Conservation (phyloP, 1,140 invertebrate species). For the Metaphire vulgaris region DNA sequence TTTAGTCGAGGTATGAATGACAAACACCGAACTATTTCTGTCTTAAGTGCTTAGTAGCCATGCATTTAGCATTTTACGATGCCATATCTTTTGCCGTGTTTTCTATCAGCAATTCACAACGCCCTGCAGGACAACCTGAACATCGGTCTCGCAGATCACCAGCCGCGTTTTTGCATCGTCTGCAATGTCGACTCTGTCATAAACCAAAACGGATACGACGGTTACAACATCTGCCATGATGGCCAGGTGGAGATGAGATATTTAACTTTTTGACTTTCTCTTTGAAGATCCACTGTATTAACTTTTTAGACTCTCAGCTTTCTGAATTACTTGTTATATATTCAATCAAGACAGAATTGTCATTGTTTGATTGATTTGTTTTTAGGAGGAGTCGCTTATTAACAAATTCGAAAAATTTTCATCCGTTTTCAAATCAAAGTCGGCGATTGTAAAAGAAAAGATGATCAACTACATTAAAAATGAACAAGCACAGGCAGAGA, state of each 20-base stretch:
- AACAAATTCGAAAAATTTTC: conserved; percentile 44
- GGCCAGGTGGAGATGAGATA: too few species aligned
- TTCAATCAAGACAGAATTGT: too few species aligned
- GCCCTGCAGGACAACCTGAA: conserved; percentile 72
- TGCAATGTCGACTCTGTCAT: conserved; percentile 55
- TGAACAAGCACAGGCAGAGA: conserved; percentile 37
- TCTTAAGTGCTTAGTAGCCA: too few species aligned
- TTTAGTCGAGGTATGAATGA: too few species aligned
- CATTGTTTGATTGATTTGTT: too few species aligned
- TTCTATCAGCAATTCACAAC: conserved; percentile 70
- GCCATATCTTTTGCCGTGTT: too few species aligned
- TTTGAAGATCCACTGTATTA: too few species aligned
- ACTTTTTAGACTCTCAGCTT: too few species aligned
- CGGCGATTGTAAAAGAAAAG: conserved; percentile 84
- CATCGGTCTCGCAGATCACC: conserved; percentile 74
- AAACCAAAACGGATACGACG: conserved; percentile 39
- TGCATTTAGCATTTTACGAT: too few species aligned
- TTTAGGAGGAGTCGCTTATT: conserved; percentile 41
- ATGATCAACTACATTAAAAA: conserved; percentile 79
- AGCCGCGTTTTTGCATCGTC: conserved; percentile 68
- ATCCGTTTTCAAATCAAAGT: conserved; percentile 74
- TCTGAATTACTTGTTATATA: too few species aligned
- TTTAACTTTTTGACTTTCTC: too few species aligned
- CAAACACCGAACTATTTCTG: too few species aligned
- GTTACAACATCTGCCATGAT: conserved; percentile 37